A percentile compares a stretch with the other conserved stretches of the same genome.
phyloP scores from a whole-genome alignment of 2,888 invertebrate genomes.

The Zhengitettix transpicula region DNA sequence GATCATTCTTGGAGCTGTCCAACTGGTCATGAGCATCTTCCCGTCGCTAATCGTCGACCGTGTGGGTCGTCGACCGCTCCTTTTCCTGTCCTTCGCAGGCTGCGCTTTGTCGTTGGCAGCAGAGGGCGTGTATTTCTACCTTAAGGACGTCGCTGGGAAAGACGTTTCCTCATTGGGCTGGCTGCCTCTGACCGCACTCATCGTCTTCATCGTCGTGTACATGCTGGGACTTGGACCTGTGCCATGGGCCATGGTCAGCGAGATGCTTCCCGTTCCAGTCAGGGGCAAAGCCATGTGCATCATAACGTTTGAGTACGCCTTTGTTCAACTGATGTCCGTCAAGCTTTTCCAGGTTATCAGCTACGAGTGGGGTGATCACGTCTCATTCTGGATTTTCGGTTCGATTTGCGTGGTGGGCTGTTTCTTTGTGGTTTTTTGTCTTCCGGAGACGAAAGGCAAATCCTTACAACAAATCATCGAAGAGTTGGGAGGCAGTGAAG shows the following conservation, averaged over 20 bases:
- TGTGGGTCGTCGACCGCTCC: slow-evolving; percentile 40
- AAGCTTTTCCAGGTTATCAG: neutral
- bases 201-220: slow-evolving; percentile 42
- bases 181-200: slow-evolving; percentile 40
- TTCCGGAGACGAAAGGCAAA: neutral
- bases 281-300: slow-evolving; percentile 36
- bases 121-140: slow-evolving; percentile 37
- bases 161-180: slow-evolving; percentile 31
- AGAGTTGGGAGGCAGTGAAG: neutral
- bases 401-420: neutral
- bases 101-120: slow-evolving; percentile 35
- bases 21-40: slow-evolving; percentile 35
- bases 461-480: neutral
- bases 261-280: slow-evolving; percentile 44
- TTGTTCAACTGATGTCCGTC: neutral
- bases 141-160: slow-evolving; percentile 31
- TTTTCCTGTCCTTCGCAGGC: slow-evolving; percentile 38
- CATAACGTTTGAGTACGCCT: neutral
- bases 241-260: slow-evolving; percentile 43
- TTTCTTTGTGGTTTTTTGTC: neutral
- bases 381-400: neutral
- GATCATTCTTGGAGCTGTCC: slow-evolving; percentile 35
- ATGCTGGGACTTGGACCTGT: slow-evolving; percentile 44
- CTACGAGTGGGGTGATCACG: neutral
- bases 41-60: slow-evolving; percentile 41